These are phyloP conservation scores for Tachina lurida DNA, from an alignment of 2,888 invertebrate species.

Conservation along the genomic window DNA sequence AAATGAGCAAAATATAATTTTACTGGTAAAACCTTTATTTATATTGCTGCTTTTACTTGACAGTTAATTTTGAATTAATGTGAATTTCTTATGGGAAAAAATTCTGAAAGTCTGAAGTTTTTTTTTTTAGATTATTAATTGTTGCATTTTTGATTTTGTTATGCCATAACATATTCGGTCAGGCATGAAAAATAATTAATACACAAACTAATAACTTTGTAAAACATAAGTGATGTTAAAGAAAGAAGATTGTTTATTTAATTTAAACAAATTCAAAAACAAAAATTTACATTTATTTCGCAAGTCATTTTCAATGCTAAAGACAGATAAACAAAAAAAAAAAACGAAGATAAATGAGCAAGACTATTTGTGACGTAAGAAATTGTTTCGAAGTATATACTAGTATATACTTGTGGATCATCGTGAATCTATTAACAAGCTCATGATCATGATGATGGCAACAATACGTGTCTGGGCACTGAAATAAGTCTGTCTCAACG, in stretches of 20 bases:
- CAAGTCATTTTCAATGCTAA: slow-evolving; percentile 49
- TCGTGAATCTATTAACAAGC: neutral
- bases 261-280: slow-evolving; percentile 19
- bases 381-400: neutral
- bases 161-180: neutral
- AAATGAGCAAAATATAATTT: too few relatives aligned
- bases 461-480: slow-evolving; percentile 59
- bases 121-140: neutral
- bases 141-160: neutral
- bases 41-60: too few relatives aligned
- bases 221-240: slow-evolving; percentile 7
- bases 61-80: too few relatives aligned
- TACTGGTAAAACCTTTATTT: too few relatives aligned
- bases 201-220: neutral
- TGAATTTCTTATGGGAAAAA: neutral
- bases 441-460: slow-evolving; percentile 37
- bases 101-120: neutral
- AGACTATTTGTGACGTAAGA: slow-evolving; percentile 29
- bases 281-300: slow-evolving; percentile 5
- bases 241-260: slow-evolving; percentile 33
- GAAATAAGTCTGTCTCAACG: neutral
- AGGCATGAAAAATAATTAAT: neutral
- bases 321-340: neutral
- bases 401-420: neutral
- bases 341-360: slow-evolving; percentile 3